phyloP scores from a whole-genome alignment of 1,140 invertebrate genomes.

The Heliothis virescens region DNA sequence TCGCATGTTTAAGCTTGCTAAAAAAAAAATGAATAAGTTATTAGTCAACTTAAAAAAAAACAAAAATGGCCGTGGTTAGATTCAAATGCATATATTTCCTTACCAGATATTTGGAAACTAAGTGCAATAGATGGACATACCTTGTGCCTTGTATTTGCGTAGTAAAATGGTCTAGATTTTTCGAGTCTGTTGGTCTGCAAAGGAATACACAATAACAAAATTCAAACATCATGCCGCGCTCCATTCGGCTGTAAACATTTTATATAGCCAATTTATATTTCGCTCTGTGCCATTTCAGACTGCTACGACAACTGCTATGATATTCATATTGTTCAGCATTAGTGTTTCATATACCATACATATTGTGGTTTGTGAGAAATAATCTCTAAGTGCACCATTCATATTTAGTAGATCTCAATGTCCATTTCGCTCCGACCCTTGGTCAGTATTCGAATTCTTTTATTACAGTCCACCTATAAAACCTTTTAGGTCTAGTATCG shows the following conservation, averaged over 20 bases:
- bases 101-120: neutral
- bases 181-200: no score
- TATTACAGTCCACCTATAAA: slow-evolving; percentile 15
- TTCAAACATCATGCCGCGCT: neutral
- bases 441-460: slow-evolving; percentile 2
- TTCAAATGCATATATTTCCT: neutral
- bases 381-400: neutral
- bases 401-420: neutral
- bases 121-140: neutral
- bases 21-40: neutral
- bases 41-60: no score
- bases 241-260: neutral
- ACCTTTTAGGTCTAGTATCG: neutral
- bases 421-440: neutral
- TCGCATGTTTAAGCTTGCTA: no score
- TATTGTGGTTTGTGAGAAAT: neutral
- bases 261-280: slow-evolving; percentile 16
- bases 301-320: no score
- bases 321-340: neutral
- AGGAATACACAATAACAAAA: no score
- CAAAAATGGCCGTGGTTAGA: no score
- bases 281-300: slow-evolving; percentile 6
- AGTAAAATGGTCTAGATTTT: no score
- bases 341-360: neutral
- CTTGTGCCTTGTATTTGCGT: no score